Base-by-base conservation (phyloP, 1,140 invertebrate genomes). In the Drosophila ogumai region DNA sequence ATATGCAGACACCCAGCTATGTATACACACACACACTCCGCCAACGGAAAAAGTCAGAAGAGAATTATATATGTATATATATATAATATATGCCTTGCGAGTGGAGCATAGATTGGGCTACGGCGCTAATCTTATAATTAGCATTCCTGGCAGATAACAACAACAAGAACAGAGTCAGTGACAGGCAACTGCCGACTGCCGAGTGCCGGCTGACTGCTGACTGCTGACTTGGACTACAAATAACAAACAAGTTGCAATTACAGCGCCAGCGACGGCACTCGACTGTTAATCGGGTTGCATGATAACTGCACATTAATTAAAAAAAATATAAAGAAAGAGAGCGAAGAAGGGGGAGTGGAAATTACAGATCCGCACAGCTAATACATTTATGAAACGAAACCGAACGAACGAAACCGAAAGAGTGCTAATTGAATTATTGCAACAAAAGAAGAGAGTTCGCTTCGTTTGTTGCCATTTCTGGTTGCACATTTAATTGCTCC, bases 291-390 rank as follows among this genome's bases (percentile, higher is more conserved):
- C 84, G 84, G 73, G 82, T 88, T 88, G 84, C 84, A 88, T 88
- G 84, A 88, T 88, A 88, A 81, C 81, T 88, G 85, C 76, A 88
- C 84, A 88, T 88, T 88, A 88, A 88, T 88, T 90, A 90, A 88
- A 90, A 85, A 86, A 66, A 59, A 76, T 52, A 76, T 44, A 61
- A 69, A 77, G 56, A 69, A 0, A 15, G 12, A 0, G 31, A 76
- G 67, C 56, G 36, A 34, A 17, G 13, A 38, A 32, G 25, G 50
- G 66, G 54, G 67, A 55, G 54, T 52, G 54, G 22, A 73, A 73
- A 73, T 73, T 72, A 73, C 67, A 72, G 67, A 73, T 73, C 67
- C 79, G n/a, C 79, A 25, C 73, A 78, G 87, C 82, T 88, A 90
- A 90, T 88, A 88, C 74, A 90, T 88, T 88, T 88, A 88, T 88